Conservation (phyloP, 30 jellyfish, hydroid and myxozoan genomes). For the Hydra vulgaris region DNA sequence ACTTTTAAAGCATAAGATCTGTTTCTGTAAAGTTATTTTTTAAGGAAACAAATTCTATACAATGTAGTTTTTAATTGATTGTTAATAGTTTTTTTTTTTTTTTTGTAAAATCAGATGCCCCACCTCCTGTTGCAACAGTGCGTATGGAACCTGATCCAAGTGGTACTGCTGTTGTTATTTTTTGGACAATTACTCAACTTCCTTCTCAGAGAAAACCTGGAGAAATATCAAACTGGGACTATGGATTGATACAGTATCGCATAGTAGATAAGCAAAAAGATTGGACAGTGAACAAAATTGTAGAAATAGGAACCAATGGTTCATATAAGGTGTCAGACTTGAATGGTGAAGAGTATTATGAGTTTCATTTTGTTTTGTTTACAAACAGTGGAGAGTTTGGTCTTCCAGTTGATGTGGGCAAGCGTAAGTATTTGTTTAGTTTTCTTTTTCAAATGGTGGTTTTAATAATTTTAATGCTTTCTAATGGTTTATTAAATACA, state of each 20-base stretch:
- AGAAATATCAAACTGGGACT: conserved; percentile 15
- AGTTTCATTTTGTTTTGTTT: conserved; percentile 50
- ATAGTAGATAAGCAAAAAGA: conserved; percentile 30
- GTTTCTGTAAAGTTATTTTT: no score
- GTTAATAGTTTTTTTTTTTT: no score
- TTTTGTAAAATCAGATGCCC: conserved; percentile 15
- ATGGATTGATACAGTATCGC: conserved; percentile 28
- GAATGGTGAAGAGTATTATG: conserved; percentile 43
- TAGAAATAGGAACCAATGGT: conserved; percentile 18
- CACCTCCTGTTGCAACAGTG: conserved; percentile 20
- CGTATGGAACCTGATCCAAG: conserved; percentile 1
- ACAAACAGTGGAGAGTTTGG: conserved; percentile 54
- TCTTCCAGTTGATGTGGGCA: conserved; percentile 73
- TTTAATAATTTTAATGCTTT: no score
- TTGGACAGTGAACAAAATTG: conserved; percentile 27
- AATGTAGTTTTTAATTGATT: no score
- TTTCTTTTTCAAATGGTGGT: background rate
- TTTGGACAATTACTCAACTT: background rate
- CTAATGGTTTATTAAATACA: no score
- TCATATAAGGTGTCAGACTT: conserved; percentile 25
- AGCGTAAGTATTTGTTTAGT: conserved; percentile 15
- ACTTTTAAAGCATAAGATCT: no score
- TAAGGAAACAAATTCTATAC: no score
- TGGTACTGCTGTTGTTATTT: conserved; percentile 10
- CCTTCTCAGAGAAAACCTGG: conserved; percentile 9